Conservation (phyloP, 2,888 invertebrate species). For the Agrotis clavis region DNA sequence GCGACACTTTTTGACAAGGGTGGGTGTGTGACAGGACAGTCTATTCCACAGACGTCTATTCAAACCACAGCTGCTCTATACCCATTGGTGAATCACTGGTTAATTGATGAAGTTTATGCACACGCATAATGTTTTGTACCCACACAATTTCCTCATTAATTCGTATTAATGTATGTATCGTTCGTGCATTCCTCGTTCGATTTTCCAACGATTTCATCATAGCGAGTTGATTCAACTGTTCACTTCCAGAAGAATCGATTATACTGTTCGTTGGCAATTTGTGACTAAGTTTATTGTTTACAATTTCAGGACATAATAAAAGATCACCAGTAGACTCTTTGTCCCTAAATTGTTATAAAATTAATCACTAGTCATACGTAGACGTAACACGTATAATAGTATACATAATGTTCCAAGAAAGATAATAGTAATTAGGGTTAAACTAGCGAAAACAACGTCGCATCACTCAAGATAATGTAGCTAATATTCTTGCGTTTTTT, state of each 20-base stretch:
- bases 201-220: slow-evolving; percentile 45
- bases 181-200: slow-evolving; percentile 39
- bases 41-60: slow-evolving; percentile 48
- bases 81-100: slow-evolving; percentile 52
- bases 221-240: slow-evolving; percentile 29
- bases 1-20: slow-evolving; percentile 57
- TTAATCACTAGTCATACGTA: slow-evolving; percentile 40
- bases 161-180: slow-evolving; percentile 48
- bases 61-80: slow-evolving; percentile 53
- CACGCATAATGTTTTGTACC: slow-evolving; percentile 47
- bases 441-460: slow-evolving; percentile 52
- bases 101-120: slow-evolving; percentile 46
- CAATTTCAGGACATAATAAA: slow-evolving; percentile 1
- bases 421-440: slow-evolving; percentile 63
- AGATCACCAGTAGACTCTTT: slow-evolving; percentile 18
- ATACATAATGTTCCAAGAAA: slow-evolving; percentile 38
- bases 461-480: slow-evolving; percentile 65
- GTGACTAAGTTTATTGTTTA: neutral
- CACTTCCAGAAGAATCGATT: slow-evolving; percentile 21
- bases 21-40: slow-evolving; percentile 39
- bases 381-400: slow-evolving; percentile 22
- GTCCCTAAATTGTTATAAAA: slow-evolving; percentile 30
- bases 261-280: neutral
- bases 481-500: slow-evolving; percentile 23
- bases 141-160: slow-evolving; percentile 58